Base-by-base conservation (phyloP, 1,140 invertebrate species). In the Atta cephalotes region DNA sequence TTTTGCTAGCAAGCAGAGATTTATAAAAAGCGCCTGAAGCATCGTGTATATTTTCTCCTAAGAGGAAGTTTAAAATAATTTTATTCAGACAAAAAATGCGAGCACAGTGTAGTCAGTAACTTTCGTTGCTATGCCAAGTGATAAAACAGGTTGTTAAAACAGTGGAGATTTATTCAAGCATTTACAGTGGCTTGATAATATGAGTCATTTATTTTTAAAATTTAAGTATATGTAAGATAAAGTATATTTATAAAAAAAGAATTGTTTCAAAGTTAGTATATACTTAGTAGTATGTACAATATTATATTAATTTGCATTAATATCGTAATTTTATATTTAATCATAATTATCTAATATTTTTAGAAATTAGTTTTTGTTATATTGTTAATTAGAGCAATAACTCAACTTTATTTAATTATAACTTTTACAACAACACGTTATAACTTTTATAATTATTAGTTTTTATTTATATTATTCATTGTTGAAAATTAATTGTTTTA, bases 21-120 rank as follows among this genome's bases (percentile, higher is more conserved):
- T 81, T 45, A 25, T 72, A 82, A 82, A 74, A 82, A 82, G 25
- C 49, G 28, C 65, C 21, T 7, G 45, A 21, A 68, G 49, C 49
- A 81, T 81, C 78, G 35, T 62, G 66, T 71, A 81, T 81, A 81
- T 81, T 71, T 81, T 62, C 35, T 56, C 16, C 28, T 71, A 71
- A 81, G 31, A 70, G 79, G 35, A 56, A 81, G 49, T 81, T 81
- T 71, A 71, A 81, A 58, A 81, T 81, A 81, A 81, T 81, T 81
- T 81, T 81, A 81, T 81, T 72, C 49, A 5, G 9, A 58, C 65
- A 71, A 81, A 81, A 68, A 58, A 81, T 72, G 56, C 66, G 66
- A 81, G 28, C 18, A 35, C 28, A 25, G 51, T 28, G 14, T 28
- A 56, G 16, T 31, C 65, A 39, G 49, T 80, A 71, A 81, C 79